Evolutionary conservation across 2,113 vertebrate species (phyloP).

Genomic region (Cryptoleucopteryx plumbea): DNA sequence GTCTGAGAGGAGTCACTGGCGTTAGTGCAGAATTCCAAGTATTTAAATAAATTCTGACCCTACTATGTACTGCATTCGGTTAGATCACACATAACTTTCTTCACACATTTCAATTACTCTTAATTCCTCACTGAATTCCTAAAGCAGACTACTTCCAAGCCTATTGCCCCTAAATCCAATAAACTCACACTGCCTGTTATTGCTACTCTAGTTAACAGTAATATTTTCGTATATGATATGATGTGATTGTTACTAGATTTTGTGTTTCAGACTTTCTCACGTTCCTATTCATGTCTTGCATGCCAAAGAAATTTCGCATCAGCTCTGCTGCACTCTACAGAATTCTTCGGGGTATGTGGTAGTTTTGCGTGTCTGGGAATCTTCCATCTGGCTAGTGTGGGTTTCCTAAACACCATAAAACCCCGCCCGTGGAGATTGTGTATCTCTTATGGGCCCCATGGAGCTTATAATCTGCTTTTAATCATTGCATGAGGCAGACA

Average conservation of each 20-base stretch:
- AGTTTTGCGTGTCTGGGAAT: constrained; percentile 43
- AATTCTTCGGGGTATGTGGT: constrained; percentile 27
- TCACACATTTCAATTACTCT: constrained; percentile 28
- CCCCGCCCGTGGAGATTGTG: constrained; percentile 1
- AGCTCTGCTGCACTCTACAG: neutral
- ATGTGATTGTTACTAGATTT: neutral
- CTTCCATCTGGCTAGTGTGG: constrained; percentile 23
- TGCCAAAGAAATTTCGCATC: constrained; percentile 29
- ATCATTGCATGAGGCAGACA: constrained; percentile 15
- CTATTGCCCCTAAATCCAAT: neutral
- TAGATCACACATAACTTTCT: constrained; percentile 31
- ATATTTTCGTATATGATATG: neutral
- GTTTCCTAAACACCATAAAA: constrained; percentile 53
- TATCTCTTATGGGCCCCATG: constrained; percentile 20
- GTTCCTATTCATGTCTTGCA: neutral
- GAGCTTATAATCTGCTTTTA: constrained; percentile 54
- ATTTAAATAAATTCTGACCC: constrained; percentile 40
- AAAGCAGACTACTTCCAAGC: constrained; percentile 19
- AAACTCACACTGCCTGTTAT: neutral
- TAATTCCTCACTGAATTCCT: constrained; percentile 37
- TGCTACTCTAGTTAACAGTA: neutral
- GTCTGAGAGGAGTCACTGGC: constrained; percentile 6
- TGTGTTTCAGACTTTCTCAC: constrained; percentile 11
- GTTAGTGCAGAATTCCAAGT: constrained; percentile 18
- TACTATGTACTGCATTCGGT: neutral